Evolutionary conservation across 2,888 invertebrate genomes (phyloP), one percentile per base, ranked within the genome.

Genomic region (Caenorhabditis sp.): DNA sequence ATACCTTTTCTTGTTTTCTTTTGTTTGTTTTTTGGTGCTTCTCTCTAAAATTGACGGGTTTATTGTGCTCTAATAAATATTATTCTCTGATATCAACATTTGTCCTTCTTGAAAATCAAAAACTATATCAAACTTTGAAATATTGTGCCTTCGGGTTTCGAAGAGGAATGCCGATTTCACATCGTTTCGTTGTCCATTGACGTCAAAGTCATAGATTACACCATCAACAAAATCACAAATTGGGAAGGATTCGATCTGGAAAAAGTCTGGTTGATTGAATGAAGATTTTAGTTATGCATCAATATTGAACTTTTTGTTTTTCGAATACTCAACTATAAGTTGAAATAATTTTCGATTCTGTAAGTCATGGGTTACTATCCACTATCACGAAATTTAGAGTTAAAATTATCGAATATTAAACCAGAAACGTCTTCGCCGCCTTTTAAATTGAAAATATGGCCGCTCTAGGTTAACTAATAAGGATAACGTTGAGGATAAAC

Each of bases 131-230:
- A 36, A 4, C n/a, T 58, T 31, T 21, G 17, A 36, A 20, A 36
- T 17, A 36, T 21, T 25, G 1, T 14, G 10, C 21, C 52, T 25
- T 56, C 57, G 7, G 2, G 27, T n/a, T 20, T 58, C 36, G 54
- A 71, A 71, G 0, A 67, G 36, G 36, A 71, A 71, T 1, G 71
- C 67, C 8, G 71, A 63, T 12, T 50, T 53, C 17, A 63, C 56
- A 5, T 64, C 63, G n/a, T 67, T 61, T 17, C 67, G 54, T 2
- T 54, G 20, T 50, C 70, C 70, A 36, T 60, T 21, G 8, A 63
- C 20, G n/a, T 71, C 71, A 17, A 67, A 64, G 7, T 71, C 66
- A 53, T 71, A 71, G 20, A 71, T 27, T 4, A 71, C 64, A 23
- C 71, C 71, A 52, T 71, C 71, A 10, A 57, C 38, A 17, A 27